Base-by-base conservation (phyloP, 2,888 invertebrate genomes). In the Sceliomorpha sp. region DNA sequence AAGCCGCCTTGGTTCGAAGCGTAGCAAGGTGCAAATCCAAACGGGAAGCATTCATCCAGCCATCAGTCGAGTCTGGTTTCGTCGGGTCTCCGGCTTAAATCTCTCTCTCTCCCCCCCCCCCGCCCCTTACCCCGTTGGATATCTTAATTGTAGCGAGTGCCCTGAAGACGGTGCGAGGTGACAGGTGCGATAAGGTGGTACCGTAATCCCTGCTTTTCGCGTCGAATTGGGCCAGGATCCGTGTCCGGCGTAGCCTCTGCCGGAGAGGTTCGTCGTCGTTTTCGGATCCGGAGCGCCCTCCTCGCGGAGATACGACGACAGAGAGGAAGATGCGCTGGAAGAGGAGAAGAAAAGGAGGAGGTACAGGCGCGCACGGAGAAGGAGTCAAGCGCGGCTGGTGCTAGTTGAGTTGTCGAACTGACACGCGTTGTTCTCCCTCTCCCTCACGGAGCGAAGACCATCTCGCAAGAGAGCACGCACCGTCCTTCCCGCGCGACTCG, bases 341-440 rank as follows among this genome's bases (percentile, higher is more conserved):
- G 59, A 13, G 72, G 32, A 51, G 50, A 59, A 45, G 62, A 55
- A 68, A 68, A 58, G 70, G 59, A 70, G 72, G 53, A 63, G 69
- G 71, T 72, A 44, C 66, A 48, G 71, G 73, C 63, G 31, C 48
- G 47, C 31, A 29, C 27, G 55, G 62, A 68, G 79, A 68, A 60
- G 78, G 79, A 76, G 78, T 76, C 79, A 81, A 80, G 78, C 79
- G 75, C 79, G 80, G 74, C 72, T 82, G 83, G 85, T 84, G 88
- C 87, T 88, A 88, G 88, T 88, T 88, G 88, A 87, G 88, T 88
- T 88, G 88, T 88, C 87, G 86, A 86, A 83, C 85, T 87, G 88
- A 87, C 88, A 87, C 87, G 85, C 85, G 86, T 81, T 47, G 84
- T 81, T 48, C 48, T 74, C 51, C 67, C 72, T 78, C 79, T 72